Evolutionary conservation across 1,140 invertebrate genomes (phyloP), one percentile per base, ranked within the genome.

Genomic region (Lepidotrigona ventralis): DNA sequence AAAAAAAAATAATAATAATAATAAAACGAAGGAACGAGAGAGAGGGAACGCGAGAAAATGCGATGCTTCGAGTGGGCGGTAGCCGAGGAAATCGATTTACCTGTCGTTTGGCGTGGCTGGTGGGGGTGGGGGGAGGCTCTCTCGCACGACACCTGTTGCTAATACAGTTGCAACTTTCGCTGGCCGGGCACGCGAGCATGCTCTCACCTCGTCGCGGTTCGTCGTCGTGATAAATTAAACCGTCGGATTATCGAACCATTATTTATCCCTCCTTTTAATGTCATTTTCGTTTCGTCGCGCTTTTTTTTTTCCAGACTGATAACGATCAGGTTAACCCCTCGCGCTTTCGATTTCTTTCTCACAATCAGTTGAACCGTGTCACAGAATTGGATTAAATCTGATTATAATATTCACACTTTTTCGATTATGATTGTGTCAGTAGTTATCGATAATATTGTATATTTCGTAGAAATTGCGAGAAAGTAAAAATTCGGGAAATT

Each of bases 101-200:
- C 53, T 63, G 69, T 66, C 58, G 56, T 46, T 46, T 9, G 8
- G 39, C 39, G 39, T 46, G 39, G 8, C 6, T 46, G 39, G 0
- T 46, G 39, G 6, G 39, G 39, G 33, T 46, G 39, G 39, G 6
- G 39, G 39, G 39, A 8, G 29, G 29, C 51, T 19, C 58, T 63
- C 39, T 71, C 23, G 23, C 53, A 74, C 54, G 76, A 72, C 86
- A 88, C 86, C 86, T 88, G 86, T 88, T 88, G 86, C 86, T 86
- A 39, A 86, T 60, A 75, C 19, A 54, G 23, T 84, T 56, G 68
- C 53, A 81, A 81, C 74, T 87, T 87, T 88, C 54, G 39, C 54
- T 58, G 51, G 21, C 54, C 53, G 70, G 6, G 64, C 76, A 63
- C 72, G 68, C 63, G 15, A 82, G 21, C 21, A 19, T n/a, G 51